phyloP scores from a whole-genome alignment of 2,113 vertebrate species.

The Paraplagusia blochii region DNA sequence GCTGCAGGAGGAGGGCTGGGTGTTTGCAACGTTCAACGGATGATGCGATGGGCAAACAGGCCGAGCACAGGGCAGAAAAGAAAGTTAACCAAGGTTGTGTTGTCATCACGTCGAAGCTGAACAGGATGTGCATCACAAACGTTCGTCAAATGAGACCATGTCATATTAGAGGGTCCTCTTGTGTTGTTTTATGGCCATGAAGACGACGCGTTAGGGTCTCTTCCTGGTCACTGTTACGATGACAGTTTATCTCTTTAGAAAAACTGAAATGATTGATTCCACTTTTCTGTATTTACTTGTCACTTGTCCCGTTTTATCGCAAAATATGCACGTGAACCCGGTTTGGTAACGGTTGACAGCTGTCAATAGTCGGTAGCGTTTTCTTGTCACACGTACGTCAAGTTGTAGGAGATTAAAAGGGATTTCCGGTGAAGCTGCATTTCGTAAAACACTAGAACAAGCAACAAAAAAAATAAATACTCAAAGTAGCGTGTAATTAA shows the following conservation, averaged over 20 bases:
- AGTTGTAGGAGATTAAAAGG: neutral
- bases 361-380: constrained; percentile 35
- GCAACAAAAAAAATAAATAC: too few species aligned
- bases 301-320: neutral
- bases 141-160: neutral
- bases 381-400: constrained; percentile 16
- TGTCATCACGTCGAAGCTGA: neutral
- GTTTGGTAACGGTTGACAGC: constrained; percentile 30
- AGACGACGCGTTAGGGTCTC: constrained; percentile 40
- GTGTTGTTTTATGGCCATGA: neutral
- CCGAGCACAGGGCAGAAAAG: constrained; percentile 20
- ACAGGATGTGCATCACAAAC: neutral
- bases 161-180: neutral
- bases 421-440: constrained; percentile 36
- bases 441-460: constrained; percentile 5
- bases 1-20: constrained; percentile 64
- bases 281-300: neutral
- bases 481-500: too few species aligned
- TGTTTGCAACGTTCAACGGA: constrained; percentile 48
- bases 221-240: constrained; percentile 45
- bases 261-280: too few species aligned
- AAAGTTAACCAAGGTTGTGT: constrained; percentile 30
- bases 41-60: constrained; percentile 39
- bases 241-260: too few species aligned
- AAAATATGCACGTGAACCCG: constrained; percentile 3